These are phyloP conservation scores for Apeltes quadracus DNA, from an alignment of 2,113 vertebrate species.

Conservation along the genomic window DNA sequence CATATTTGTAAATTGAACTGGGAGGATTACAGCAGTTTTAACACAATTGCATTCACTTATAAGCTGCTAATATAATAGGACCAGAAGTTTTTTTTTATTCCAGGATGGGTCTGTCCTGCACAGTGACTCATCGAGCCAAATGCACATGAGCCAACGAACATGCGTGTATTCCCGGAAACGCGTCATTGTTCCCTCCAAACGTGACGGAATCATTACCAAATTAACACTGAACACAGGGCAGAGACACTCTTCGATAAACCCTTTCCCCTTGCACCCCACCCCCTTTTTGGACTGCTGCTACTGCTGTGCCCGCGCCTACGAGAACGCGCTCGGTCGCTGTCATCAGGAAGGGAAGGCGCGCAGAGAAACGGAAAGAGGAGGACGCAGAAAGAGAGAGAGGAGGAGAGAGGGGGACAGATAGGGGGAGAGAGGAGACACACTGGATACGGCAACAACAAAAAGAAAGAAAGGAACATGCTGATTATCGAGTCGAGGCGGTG, in stretches of 20 bases:
- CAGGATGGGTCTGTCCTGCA: background rate
- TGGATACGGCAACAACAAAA: conserved; percentile 63
- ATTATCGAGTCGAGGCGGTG: conserved; percentile 77
- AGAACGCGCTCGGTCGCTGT: conserved; percentile 64
- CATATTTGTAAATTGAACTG: background rate
- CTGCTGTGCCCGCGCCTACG: conserved; percentile 38
- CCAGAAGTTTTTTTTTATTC: background rate
- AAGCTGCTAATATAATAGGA: background rate
- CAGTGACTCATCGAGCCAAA: background rate
- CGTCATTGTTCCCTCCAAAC: background rate
- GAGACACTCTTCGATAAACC: conserved; percentile 18
- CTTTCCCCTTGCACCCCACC: background rate
- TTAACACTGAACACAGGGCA: background rate
- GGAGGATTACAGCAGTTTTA: background rate
- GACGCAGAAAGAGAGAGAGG: conserved; percentile 24
- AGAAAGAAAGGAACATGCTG: conserved; percentile 42
- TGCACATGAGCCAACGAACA: background rate
- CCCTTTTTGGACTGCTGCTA: background rate
- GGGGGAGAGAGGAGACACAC: conserved; percentile 42
- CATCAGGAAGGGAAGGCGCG: conserved; percentile 61
- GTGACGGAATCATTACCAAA: background rate
- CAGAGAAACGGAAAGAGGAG: conserved; percentile 57
- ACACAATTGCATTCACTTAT: background rate
- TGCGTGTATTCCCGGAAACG: background rate
- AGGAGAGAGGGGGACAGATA: conserved; percentile 34